phyloP scores from a whole-genome alignment of 2,888 invertebrate genomes.

The Stenotaenia linearis region DNA sequence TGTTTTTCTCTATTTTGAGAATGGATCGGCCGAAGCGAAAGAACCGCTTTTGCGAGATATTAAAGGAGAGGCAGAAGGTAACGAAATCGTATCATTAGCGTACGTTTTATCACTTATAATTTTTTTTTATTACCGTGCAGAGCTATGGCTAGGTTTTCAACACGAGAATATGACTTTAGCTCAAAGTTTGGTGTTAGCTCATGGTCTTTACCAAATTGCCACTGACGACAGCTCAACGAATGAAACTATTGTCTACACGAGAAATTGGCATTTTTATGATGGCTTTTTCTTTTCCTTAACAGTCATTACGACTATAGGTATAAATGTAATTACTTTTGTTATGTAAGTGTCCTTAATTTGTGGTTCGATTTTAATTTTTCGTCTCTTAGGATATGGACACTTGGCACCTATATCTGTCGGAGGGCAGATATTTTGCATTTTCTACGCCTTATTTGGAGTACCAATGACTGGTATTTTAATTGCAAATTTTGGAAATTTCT shows the following conservation, averaged over 20 bases:
- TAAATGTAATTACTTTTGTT: too few relatives aligned
- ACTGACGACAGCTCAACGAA: neutral
- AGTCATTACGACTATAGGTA: slow-evolving; percentile 84
- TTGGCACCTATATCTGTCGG: slow-evolving; percentile 74
- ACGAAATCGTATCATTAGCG: too few relatives aligned
- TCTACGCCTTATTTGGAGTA: slow-evolving; percentile 79
- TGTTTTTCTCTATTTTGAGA: slow-evolving; percentile 74
- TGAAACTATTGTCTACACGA: neutral
- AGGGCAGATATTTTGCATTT: slow-evolving; percentile 77
- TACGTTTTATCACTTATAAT: too few relatives aligned
- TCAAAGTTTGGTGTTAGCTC: neutral
- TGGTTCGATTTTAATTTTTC: neutral
- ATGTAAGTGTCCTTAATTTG: too few relatives aligned
- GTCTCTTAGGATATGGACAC: slow-evolving; percentile 72
- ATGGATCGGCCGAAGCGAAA: neutral
- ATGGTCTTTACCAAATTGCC: neutral
- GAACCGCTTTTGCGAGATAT: neutral
- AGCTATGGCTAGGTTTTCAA: neutral
- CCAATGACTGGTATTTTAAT: slow-evolving; percentile 71
- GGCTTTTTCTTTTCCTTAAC: slow-evolving; percentile 87
- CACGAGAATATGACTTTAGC: neutral
- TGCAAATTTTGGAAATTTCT: slow-evolving; percentile 77
- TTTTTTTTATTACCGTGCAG: neutral
- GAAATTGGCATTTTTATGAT: slow-evolving; percentile 80
- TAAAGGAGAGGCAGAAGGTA: neutral